Conservation (phyloP, 2,797 vertebrate genomes). For the Oreochromis mossambicus region DNA sequence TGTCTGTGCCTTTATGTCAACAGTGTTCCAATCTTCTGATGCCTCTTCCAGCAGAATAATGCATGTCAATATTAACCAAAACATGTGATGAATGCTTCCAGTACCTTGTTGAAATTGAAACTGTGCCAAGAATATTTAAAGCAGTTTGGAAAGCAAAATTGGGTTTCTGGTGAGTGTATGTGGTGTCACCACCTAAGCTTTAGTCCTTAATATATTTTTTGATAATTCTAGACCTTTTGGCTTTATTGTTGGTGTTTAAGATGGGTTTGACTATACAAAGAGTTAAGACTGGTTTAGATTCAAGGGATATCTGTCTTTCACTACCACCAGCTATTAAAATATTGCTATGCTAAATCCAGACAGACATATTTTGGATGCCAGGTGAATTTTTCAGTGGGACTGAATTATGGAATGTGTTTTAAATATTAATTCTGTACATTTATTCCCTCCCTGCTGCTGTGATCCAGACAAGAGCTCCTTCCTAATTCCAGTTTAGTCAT, state of each 20-base stretch:
- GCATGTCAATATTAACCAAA: not conserved
- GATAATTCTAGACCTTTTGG: not conserved
- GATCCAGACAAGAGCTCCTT: not conserved
- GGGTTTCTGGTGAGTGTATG: not conserved
- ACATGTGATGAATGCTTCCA: not conserved
- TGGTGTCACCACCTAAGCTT: not conserved
- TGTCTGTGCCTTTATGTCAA: not conserved
- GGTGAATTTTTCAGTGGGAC: not conserved
- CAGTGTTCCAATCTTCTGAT: not conserved
- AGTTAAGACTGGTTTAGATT: not conserved
- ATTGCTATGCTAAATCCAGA: not conserved
- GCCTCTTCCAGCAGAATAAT: not conserved
- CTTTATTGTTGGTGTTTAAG: not conserved
- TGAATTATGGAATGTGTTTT: not conserved
- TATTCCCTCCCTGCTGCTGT: not conserved
- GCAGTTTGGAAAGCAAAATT: not conserved
- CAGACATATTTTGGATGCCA: not conserved
- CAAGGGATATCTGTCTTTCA: not conserved
- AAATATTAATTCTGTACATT: not conserved
- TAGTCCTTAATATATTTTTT: not conserved
- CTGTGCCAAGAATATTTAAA: not conserved
- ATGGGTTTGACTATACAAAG: not conserved
- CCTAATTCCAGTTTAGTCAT: not conserved
- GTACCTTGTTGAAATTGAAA: not conserved
- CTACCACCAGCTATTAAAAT: not conserved